Evolutionary conservation across 2,113 vertebrate genomes (phyloP), one percentile per base, ranked within the genome.

Genomic region (Dicerorhinus sumatrensis): DNA sequence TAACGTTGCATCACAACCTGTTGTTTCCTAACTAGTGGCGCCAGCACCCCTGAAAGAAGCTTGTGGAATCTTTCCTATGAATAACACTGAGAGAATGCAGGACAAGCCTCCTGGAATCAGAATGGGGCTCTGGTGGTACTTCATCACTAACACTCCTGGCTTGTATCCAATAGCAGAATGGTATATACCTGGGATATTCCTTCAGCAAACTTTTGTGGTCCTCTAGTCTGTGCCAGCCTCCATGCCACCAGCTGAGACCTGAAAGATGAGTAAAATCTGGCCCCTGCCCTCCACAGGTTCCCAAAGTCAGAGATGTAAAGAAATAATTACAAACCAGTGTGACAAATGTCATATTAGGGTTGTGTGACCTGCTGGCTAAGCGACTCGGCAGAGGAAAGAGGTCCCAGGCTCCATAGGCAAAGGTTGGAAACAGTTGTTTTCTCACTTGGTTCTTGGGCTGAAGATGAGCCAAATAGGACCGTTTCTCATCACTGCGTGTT

Each of bases 291-390:
- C 51, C 14, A 17, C 3, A 65, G 96, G 39, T 20, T 73, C 80
- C 27, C 89, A 79, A 42, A 87, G 67, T 84, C 69, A 94, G 42
- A 79, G 25, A 72, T 42, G 11, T 31, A 91, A 80, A 91, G 86
- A 97, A 84, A 93, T 29, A 73, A 93, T 83, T 75, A 67, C 27
- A 82, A 81, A 77, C 20, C 12, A 73, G 13, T n/a, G n/a, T 79
- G 92, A 80, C 63, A 84, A 86, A 63, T 83, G 69, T 21, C 90
- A 42, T 46, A 10, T n/a, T 29, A 70, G 7, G 23, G 6, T 17
- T 46, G 27, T 81, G 65, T 18, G 39, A 73, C 67, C 77, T 83
- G 7, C 6, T 81, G 79, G 82, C 81, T 91, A n/a, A 91, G 67
- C 63, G 23, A 60, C 63, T 36, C 6, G 0, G 29, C 0, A 46